Conservation (phyloP, 2,888 invertebrate species). For the Pogonocherus hispidulus region DNA sequence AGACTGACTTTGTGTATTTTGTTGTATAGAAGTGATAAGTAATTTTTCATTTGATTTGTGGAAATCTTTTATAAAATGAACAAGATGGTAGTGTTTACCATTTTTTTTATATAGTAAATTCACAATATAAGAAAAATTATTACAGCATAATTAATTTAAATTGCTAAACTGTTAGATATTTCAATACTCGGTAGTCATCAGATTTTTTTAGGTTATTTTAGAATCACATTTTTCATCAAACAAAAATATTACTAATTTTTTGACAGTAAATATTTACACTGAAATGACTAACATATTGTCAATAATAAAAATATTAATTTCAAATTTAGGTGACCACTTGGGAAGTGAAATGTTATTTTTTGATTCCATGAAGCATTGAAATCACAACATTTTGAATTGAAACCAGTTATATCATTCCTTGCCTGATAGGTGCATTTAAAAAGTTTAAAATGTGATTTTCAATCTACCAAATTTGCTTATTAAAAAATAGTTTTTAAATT, state of each 20-base stretch:
- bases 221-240: no score
- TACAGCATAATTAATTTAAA: constrained; percentile 20
- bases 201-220: no score
- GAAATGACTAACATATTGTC: no score
- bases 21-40: constrained; percentile 54
- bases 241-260: no score
- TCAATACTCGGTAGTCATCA: no score
- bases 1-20: constrained; percentile 63
- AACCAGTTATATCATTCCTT: no score
- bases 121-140: constrained; percentile 1
- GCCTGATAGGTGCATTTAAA: constrained; percentile 40
- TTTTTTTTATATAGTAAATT: constrained; percentile 12
- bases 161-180: background rate
- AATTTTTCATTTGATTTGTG: constrained; percentile 40
- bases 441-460: constrained; percentile 19
- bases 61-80: constrained; percentile 44
- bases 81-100: constrained; percentile 26
- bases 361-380: no score
- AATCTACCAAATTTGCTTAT: background rate
- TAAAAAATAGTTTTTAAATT: background rate
- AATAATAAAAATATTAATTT: no score
- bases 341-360: no score
- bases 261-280: no score
- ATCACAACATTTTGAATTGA: no score
- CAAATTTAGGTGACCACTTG: no score